Evolutionary conservation across 2,888 invertebrate species (phyloP).

Genomic region (Mayetiola destructor): DNA sequence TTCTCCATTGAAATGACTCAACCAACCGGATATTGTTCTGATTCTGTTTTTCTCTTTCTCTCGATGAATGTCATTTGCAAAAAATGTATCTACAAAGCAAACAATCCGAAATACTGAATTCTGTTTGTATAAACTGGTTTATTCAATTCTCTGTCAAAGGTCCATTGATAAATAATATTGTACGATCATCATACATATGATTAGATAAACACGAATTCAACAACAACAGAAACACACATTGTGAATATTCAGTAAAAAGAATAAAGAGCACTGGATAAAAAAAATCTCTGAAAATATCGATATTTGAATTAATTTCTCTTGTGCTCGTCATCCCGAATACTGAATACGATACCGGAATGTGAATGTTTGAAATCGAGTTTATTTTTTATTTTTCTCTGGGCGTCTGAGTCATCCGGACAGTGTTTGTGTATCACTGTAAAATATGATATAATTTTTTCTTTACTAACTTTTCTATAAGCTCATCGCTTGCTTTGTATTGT

Average conservation of each 20-base stretch:
- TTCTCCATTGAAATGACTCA: too few relatives aligned
- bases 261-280: too few relatives aligned
- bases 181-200: constrained; percentile 3
- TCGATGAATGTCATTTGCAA: neutral
- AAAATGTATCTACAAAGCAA: neutral
- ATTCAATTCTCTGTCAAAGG: too few relatives aligned
- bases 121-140: too few relatives aligned
- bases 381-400: neutral
- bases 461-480: neutral
- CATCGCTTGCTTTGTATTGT: too few relatives aligned
- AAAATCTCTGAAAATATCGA: constrained; percentile 4
- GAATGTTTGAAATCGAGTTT: neutral
- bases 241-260: neutral
- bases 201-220: constrained; percentile 6
- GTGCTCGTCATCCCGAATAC: neutral
- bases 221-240: neutral
- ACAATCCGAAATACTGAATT: too few relatives aligned
- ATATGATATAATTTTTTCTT: neutral
- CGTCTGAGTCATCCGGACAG: too few relatives aligned
- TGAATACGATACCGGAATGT: too few relatives aligned
- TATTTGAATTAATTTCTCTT: neutral
- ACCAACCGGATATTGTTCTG: neutral
- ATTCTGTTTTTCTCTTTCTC: neutral
- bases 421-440: too few relatives aligned
- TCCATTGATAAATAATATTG: neutral